Conservation (phyloP, 2,113 vertebrate genomes). For the Salvelinus fontinalis region DNA sequence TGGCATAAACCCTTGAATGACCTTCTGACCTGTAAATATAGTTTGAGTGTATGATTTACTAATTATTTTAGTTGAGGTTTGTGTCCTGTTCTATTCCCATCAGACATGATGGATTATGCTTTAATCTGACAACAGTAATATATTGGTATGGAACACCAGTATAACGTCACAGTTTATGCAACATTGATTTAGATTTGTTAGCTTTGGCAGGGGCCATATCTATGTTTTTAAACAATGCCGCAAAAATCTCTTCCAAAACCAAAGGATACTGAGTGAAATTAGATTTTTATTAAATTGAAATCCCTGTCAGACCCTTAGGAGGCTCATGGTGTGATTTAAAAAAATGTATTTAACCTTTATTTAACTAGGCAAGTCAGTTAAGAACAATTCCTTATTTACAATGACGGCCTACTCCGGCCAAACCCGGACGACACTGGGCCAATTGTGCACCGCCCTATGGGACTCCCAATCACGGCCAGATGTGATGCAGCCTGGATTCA, state of each 20-base stretch:
- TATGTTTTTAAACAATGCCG: constrained; percentile 11
- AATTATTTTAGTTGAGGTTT: neutral
- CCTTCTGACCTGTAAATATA: too few species aligned
- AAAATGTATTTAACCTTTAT: too few species aligned
- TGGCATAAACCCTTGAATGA: too few species aligned
- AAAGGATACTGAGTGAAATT: constrained; percentile 23
- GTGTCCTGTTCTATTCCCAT: neutral
- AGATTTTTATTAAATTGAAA: constrained; percentile 41
- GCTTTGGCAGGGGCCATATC: neutral
- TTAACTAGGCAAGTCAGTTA: too few species aligned
- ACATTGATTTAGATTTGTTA: neutral
- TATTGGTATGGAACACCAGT: neutral
- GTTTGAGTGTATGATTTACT: neutral
- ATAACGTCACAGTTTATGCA: neutral
- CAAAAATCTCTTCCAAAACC: constrained; percentile 25
- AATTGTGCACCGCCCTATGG: too few species aligned
- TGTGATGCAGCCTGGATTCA: too few species aligned
- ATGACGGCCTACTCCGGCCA: too few species aligned
- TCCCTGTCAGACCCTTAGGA: constrained; percentile 16
- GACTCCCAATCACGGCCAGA: too few species aligned
- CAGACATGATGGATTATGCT: neutral
- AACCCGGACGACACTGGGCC: too few species aligned
- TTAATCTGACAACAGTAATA: neutral
- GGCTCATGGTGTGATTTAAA: constrained; percentile 7
- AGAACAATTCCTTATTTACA: too few species aligned